phyloP scores from a whole-genome alignment of 2,113 vertebrate species.

The Notarius lentiginosus region DNA sequence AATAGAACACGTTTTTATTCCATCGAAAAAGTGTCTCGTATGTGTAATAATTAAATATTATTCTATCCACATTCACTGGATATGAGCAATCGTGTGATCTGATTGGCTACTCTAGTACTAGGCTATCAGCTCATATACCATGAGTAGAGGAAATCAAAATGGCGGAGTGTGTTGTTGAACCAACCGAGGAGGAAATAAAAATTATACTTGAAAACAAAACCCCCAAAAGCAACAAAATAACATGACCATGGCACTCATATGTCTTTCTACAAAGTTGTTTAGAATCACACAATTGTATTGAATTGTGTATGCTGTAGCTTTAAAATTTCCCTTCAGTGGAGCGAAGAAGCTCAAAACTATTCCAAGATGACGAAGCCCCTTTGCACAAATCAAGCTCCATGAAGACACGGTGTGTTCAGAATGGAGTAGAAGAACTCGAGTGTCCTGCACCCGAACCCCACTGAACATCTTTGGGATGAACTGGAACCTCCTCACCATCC shows the following conservation, averaged over 20 bases:
- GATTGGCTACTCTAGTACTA: no score
- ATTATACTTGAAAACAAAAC: no score
- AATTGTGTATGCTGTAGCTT: neutral
- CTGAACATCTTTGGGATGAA: neutral
- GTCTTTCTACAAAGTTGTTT: neutral
- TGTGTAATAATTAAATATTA: no score
- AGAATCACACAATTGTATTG: neutral
- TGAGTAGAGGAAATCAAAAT: no score
- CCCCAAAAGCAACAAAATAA: no score
- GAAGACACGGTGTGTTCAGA: neutral
- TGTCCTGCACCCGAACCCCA: neutral
- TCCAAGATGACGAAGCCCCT: neutral
- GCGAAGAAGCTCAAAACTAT: neutral
- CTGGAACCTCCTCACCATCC: neutral
- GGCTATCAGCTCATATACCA: no score
- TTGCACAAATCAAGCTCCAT: neutral
- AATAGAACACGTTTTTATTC: no score
- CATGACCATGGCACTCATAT: neutral
- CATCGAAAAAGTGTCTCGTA: no score
- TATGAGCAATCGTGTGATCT: no score
- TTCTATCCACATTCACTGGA: no score
- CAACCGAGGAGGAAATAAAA: no score
- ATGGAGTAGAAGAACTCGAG: neutral
- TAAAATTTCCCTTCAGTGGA: neutral
- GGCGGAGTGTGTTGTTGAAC: no score